Evolutionary conservation across 2,113 vertebrate species (phyloP), one percentile per base, ranked within the genome.

Genomic region (Lonchura striata): DNA sequence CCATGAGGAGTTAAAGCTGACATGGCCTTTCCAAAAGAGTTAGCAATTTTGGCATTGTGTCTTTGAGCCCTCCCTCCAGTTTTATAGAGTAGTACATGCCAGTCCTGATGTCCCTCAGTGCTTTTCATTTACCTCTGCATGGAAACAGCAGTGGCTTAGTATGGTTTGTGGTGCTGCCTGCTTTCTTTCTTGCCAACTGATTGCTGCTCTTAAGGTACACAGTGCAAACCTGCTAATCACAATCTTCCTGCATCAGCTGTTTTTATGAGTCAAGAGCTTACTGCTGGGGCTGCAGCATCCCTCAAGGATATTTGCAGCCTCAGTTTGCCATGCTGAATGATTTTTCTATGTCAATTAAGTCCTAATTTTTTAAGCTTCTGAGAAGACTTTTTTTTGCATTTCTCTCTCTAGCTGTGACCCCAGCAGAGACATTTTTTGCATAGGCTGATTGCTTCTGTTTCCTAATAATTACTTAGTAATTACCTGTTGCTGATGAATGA

Each of bases 391-490:
- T 81, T 78, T 75, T 86, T 64, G 22, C 8, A 25, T 72, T 19
- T 71, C 3, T 78, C 13, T 87, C 52, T 79, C 31, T 85, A 71
- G 39, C 47, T 33, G 31, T 47, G 21, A 61, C 79, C 66, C 42
- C 66, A 57, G 54, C 12, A 54, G 71, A 89, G 30, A 61, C 65
- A 54, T 71, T 71, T 95, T 95, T 86, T 86, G 30, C 64, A 71
- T 49, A 14, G n/a, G 56, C 35, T 81, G 72, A 74, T 86, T 94
- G 53, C 60, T 35, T 85, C 90, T 78, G 41, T 53, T 95, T 88
- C 77, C 61, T 79, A 81, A 82, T 68, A 91, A 91, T 92, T 91
- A 52, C 57, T 53, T 84, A 52, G 50, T 94, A 95, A 97, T 94
- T 95, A 93, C 31, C 42, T 83, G 84, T 96, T 88, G 23, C 82